Evolutionary conservation across 1,140 invertebrate genomes (phyloP), one percentile per base, ranked within the genome.

Genomic region (Octopus sinensis): DNA sequence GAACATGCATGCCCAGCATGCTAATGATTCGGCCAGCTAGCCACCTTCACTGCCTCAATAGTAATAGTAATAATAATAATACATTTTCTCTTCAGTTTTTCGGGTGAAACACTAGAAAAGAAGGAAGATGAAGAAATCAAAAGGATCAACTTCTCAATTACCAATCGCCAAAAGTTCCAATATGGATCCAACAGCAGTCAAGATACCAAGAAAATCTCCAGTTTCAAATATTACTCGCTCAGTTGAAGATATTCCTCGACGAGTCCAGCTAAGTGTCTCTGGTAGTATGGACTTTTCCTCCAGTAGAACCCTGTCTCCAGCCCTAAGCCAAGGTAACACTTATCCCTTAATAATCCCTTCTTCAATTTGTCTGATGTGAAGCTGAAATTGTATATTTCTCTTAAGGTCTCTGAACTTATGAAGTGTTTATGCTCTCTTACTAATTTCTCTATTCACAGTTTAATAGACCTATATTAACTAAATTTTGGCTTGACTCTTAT

Each of bases 211-310:
- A 51, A 81, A 83, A 43, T 83, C 82, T 68, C 86, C 85, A 51
- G 76, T 75, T 5, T 79, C 78, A 53, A 85, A 82, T 77, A 82
- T 85, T 79, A 83, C 88, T 52, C 85, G 84, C 76, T 89, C 88
- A 30, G 85, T 87, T 5, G 88, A 89, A 78, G 86, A 89, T 78
- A 84, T 89, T 51, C 85, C 87, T 23, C 81, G 84, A 43, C 81
- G 80, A 23, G 82, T 86, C 13, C 84, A 86, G 78, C 82, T 83
- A 10, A 85, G 83, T 82, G 56, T 83, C 54, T 81, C 79, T 43
- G 78, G 62, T 43, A 80, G 82, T 78, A 78, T 76, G 4, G 81
- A 51, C 1, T 84, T 79, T 6, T 80, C 84, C 56, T 82, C 84
- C 13, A 82, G 85, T 51, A 78, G 87, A 53, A 84, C 86, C 0